Evolutionary conservation across 2,113 vertebrate genomes (phyloP), one percentile per base, ranked within the genome.

Genomic region (Bos indicus): DNA sequence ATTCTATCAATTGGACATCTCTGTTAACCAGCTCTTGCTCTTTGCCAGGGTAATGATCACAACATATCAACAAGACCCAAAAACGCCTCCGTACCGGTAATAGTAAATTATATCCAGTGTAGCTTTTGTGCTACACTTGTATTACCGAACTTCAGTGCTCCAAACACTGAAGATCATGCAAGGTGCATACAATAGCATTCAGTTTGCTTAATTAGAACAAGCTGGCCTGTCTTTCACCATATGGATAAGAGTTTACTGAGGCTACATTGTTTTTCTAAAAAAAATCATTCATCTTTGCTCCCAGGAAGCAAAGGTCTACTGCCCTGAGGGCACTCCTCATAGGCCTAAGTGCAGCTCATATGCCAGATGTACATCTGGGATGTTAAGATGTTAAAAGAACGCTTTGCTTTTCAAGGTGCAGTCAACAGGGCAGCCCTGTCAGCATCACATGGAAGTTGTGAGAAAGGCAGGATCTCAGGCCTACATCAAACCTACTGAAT

Each of bases 1-100:
- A 94, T 92, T 97, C 84, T 92, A 94, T 78, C 81, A 93, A 56
- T 9, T 46, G 51, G 54, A 88, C 54, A 94, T 95, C 88, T 97
- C 94, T 86, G 86, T 97, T 89, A 98, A 83, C 26, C 40, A 96
- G 59, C n/a, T 88, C 59, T 60, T 94, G 86, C 80, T 94, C 33
- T 92, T 92, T 92, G 59, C 51, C 74, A 91, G 60, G 7, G 28
- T 86, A 95, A 97, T 83, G 86, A 94, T 30, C 80, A 36, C 25
- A 89, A 60, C 67, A 62, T 84, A 95, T 93, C n/a, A 89, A 64
- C 54, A 95, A 97, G 60, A 91, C 33, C 59, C 33, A 40, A 54
- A 93, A 96, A 92, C 83, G 56, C 19, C 51, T 94, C 54, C 25
- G 51, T 0, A 7, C 26, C 67, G 74, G 12, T 60, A 93, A 93